Conservation (phyloP, 2,113 vertebrate genomes). For the Mustela nigripes region DNA sequence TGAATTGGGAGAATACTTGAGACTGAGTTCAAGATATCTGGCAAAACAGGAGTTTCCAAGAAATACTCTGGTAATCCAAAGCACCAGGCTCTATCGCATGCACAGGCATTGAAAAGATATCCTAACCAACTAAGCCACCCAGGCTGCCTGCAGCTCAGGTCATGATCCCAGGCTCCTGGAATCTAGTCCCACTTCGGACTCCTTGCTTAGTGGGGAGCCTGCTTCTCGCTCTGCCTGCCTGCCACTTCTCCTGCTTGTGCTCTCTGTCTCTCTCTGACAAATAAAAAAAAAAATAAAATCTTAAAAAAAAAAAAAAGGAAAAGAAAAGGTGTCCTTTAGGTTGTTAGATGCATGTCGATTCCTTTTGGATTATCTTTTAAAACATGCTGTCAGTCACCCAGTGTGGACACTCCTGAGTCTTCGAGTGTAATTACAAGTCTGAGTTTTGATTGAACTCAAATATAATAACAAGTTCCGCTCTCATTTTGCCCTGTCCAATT, state of each 20-base stretch:
- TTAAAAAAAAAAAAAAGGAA: no score
- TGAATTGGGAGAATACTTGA: neutral
- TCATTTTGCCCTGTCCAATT: neutral
- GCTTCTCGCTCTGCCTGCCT: no score
- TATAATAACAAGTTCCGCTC: neutral
- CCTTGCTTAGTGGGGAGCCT: no score
- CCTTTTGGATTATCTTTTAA: neutral
- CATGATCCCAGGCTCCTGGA: no score
- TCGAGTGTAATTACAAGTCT: neutral
- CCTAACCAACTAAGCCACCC: no score
- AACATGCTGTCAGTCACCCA: neutral
- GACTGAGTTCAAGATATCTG: neutral
- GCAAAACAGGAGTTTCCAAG: neutral
- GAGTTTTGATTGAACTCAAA: neutral
- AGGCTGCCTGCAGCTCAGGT: no score
- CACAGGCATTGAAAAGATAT: neutral
- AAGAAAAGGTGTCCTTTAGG: neutral
- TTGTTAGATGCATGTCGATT: neutral
- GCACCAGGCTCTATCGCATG: neutral
- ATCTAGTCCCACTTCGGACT: no score
- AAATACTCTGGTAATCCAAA: neutral
- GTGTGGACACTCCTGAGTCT: neutral
- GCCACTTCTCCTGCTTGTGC: no score
- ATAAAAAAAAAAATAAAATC: no score
- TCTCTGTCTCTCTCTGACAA: no score